These are phyloP conservation scores for Amiota minor DNA, from an alignment of 2,888 invertebrate species.

Conservation along the genomic window DNA sequence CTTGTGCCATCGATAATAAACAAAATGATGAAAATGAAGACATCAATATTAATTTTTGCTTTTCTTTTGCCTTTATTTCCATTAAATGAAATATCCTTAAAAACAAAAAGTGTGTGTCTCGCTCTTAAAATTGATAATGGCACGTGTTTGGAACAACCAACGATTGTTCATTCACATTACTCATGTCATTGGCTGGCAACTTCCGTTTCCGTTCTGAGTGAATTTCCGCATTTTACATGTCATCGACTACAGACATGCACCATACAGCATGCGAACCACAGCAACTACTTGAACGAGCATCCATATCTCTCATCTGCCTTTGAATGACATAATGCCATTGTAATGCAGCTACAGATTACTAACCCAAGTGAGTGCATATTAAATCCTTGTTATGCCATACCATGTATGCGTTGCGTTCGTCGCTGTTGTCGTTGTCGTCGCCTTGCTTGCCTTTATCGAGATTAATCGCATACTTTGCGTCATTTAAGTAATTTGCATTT, in stretches of 20 bases:
- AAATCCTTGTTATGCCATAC: too few species aligned
- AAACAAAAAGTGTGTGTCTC: too few species aligned
- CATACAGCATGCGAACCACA: too few species aligned
- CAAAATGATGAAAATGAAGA: too few species aligned
- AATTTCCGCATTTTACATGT: neutral
- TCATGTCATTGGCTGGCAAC: constrained; percentile 7
- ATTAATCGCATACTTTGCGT: constrained; percentile 6
- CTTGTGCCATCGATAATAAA: neutral
- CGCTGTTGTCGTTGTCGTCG: too few species aligned
- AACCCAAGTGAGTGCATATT: too few species aligned
- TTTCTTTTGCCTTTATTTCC: too few species aligned
- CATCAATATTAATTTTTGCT: too few species aligned
- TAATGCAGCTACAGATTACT: neutral
- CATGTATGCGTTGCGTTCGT: too few species aligned
- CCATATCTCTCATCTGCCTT: neutral
- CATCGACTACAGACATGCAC: neutral
- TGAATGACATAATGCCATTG: constrained; percentile 3
- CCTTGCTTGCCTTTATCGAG: constrained; percentile 3
- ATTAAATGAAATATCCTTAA: too few species aligned
- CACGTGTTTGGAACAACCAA: too few species aligned
- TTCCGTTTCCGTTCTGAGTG: constrained; percentile 12
- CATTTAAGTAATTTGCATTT: constrained; percentile 20
- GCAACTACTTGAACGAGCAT: neutral
- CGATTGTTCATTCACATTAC: neutral
- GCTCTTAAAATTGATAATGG: too few species aligned